Conservation (phyloP, 2,888 invertebrate species). For the Thymelicus sylvestris region DNA sequence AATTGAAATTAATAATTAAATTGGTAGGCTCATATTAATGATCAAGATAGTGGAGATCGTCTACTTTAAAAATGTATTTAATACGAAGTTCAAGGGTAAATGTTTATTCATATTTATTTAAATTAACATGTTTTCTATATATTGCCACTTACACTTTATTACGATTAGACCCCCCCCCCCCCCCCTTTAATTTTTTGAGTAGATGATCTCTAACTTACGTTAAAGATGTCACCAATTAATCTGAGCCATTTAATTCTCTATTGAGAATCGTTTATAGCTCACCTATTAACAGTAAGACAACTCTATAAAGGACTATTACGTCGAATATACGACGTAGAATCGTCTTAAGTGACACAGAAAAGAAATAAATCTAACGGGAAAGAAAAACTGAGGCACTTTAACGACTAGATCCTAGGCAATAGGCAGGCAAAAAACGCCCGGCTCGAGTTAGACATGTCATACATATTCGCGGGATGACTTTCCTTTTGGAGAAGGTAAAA, state of each 20-base stretch:
- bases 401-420: slow-evolving; percentile 41
- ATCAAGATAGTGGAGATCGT: no score
- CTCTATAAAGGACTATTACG: slow-evolving; percentile 21
- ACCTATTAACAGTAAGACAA: slow-evolving; percentile 9
- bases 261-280: neutral
- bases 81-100: no score
- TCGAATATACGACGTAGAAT: slow-evolving; percentile 26
- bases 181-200: no score
- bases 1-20: no score
- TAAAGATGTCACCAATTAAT: neutral
- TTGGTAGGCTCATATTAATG: no score
- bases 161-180: no score
- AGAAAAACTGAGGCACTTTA: slow-evolving; percentile 42
- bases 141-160: no score
- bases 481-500: slow-evolving; percentile 39
- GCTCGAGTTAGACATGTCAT: slow-evolving; percentile 39
- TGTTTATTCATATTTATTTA: no score
- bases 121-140: no score
- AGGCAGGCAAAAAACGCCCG: slow-evolving; percentile 41
- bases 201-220: no score
- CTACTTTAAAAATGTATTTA: no score
- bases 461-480: slow-evolving; percentile 42
- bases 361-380: slow-evolving; percentile 44
- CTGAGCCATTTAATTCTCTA: neutral
- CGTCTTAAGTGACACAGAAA: slow-evolving; percentile 38